Base-by-base conservation (phyloP, 2,797 vertebrate species). In the Esox masquinongy region DNA sequence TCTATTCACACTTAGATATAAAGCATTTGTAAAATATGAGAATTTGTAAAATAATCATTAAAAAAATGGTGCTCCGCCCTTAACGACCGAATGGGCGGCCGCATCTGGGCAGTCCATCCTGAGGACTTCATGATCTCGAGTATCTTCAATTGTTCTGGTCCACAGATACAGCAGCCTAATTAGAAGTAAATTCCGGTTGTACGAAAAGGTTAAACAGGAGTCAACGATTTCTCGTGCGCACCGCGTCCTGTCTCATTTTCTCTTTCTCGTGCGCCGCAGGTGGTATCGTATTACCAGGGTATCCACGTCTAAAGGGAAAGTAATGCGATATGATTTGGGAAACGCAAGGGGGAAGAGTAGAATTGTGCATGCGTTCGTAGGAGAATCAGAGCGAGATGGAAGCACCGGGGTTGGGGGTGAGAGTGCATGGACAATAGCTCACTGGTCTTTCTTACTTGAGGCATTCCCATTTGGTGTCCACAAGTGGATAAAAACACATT, bases 181-280 rank as follows among this genome's bases (percentile, higher is more conserved):
- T 85, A 83, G 73, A 88, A 56, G 76, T 51, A 87, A 78, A 89
- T 87, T 77, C 77, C 70, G 67, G 70, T 78, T 84, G 86, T 79
- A 85, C 77, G 78, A 74, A 83, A 82, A 88, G 88, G 90, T 91
- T 88, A 88, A 89, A 87, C 59, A 83, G 9, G 84, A 86, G 75
- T 84, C 82, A 84, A 77, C 74, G 36, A 29, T 4, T 84, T 12
- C 85, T 88, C 85, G 90, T 74, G 75, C 70, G 61, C 77, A 1
- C 83, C 72, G 74, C 85, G 78, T 82, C 82, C 79, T 56, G 71
- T 43, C 17, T 87, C 79, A 88, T 90, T 86, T 89, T 51, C 78
- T 87, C 66, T 51, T 80, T 68, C 77, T 68, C 75, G 70, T 72
- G 72, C 82, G 15, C 87, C 74, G 86, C 90, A 85, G 85, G 81